phyloP scores from a whole-genome alignment of 1,140 invertebrate species.

The Chlorops oryzae region DNA sequence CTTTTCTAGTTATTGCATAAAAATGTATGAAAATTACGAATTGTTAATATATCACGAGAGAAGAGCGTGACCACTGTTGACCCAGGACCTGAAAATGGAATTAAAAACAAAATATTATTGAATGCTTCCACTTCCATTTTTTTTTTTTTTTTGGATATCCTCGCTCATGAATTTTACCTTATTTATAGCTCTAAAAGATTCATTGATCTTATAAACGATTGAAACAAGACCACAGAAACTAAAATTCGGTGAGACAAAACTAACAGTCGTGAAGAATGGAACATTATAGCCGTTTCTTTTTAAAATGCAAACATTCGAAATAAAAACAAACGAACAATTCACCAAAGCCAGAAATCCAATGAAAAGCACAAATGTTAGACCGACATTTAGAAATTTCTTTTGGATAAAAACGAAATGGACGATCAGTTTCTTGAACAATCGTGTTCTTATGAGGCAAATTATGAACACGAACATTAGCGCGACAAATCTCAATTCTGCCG shows the following conservation, averaged over 20 bases:
- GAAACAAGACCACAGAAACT: constrained; percentile 4
- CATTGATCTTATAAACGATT: constrained; percentile 2
- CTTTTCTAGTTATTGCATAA: no score
- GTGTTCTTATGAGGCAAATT: constrained; percentile 12
- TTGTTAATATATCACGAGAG: no score
- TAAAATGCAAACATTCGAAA: constrained; percentile 6
- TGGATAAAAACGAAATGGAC: constrained; percentile 10
- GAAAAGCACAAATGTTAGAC: constrained; percentile 19
- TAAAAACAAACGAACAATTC: constrained; percentile 1
- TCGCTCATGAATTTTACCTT: constrained; percentile 17
- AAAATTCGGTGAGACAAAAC: constrained; percentile 24
- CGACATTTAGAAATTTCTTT: constrained; percentile 23
- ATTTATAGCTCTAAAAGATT: constrained; percentile 23
- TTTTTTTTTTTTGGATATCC: background rate
- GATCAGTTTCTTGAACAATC: constrained; percentile 16
- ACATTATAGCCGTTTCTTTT: background rate
- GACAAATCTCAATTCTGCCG: no score
- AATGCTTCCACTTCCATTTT: no score
- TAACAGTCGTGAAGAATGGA: constrained; percentile 8
- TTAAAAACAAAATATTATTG: background rate
- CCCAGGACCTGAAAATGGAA: constrained; percentile 28
- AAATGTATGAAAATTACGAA: no score
- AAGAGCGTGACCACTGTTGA: constrained; percentile 39
- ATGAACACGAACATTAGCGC: constrained; percentile 17
- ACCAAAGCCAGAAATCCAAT: background rate